These are phyloP conservation scores for Etheostoma perlongum DNA, from an alignment of 2,797 vertebrate genomes.

Conservation along the genomic window DNA sequence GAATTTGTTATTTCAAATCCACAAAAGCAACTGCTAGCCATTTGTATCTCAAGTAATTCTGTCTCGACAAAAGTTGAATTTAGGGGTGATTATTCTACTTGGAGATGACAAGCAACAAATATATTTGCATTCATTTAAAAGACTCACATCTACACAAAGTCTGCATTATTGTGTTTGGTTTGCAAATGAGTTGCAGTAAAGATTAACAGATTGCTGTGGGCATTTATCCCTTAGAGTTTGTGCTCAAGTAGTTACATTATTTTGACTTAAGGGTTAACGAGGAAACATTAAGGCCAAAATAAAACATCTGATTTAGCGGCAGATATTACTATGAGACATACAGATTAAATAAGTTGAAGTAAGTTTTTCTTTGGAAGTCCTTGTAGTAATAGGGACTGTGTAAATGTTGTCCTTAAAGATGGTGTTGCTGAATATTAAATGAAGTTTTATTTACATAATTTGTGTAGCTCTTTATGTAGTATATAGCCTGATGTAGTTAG, in stretches of 20 bases:
- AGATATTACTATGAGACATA: not conserved
- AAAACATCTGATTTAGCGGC: not conserved
- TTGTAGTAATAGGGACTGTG: not conserved
- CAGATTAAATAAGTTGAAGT: not conserved
- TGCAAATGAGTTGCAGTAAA: constrained; percentile 10
- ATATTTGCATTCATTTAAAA: not conserved
- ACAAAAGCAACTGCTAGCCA: not conserved
- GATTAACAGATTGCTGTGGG: constrained; percentile 1
- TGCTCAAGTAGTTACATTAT: not conserved
- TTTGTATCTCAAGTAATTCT: not conserved
- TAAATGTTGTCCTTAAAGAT: constrained; percentile 26
- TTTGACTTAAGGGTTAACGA: not conserved
- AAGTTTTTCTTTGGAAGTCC: constrained; percentile 6
- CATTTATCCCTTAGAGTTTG: not conserved
- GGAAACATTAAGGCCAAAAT: constrained; percentile 10
- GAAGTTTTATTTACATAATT: constrained; percentile 57
- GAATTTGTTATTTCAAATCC: constrained; percentile 4
- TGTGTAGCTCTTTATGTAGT: not conserved
- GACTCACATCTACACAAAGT: not conserved
- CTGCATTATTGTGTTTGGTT: constrained; percentile 12
- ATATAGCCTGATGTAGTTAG: not conserved
- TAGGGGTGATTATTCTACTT: not conserved
- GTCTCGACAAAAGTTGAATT: not conserved
- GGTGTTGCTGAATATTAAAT: constrained; percentile 53
- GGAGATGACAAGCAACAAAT: not conserved